Percentiles rank a stretch among this genome's conserved stretches.
These are phyloP conservation scores for Leuciscus idus DNA, from an alignment of 2,113 vertebrate species.

Conservation along the genomic window DNA sequence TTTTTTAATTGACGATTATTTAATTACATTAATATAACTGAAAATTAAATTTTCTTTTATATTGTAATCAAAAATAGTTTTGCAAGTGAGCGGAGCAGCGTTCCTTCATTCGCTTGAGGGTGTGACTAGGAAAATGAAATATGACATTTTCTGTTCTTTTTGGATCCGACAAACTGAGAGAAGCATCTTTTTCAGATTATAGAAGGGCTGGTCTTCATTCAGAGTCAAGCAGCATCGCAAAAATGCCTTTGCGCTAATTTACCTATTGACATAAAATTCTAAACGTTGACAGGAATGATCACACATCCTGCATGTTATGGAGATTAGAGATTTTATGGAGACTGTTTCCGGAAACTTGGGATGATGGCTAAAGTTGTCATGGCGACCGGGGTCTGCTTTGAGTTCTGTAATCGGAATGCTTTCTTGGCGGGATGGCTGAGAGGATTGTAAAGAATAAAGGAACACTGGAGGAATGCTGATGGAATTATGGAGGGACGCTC, in stretches of 20 bases:
- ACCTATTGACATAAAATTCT: conserved; percentile 36
- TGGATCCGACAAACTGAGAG: neutral
- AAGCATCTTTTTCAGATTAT: conserved; percentile 28
- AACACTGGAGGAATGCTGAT: neutral
- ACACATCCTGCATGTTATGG: neutral
- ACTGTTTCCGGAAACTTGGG: neutral
- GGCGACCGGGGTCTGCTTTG: neutral
- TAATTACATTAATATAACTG: neutral
- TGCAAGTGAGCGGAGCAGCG: neutral
- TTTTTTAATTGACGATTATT: neutral
- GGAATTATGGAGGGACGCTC: neutral
- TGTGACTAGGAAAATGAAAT: neutral
- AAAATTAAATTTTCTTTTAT: neutral
- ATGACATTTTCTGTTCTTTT: neutral
- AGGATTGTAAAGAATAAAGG: neutral
- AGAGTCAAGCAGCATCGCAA: neutral
- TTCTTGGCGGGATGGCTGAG: neutral
- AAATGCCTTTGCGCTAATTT: conserved; percentile 3
- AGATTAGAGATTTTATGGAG: neutral
- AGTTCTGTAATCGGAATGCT: neutral
- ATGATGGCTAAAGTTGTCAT: neutral
- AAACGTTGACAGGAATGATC: neutral
- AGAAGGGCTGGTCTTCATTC: conserved; percentile 16
- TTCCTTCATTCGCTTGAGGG: neutral
- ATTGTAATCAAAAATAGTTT: neutral